Conservation (phyloP, 2,113 vertebrate species). For the Zapus hudsonius region DNA sequence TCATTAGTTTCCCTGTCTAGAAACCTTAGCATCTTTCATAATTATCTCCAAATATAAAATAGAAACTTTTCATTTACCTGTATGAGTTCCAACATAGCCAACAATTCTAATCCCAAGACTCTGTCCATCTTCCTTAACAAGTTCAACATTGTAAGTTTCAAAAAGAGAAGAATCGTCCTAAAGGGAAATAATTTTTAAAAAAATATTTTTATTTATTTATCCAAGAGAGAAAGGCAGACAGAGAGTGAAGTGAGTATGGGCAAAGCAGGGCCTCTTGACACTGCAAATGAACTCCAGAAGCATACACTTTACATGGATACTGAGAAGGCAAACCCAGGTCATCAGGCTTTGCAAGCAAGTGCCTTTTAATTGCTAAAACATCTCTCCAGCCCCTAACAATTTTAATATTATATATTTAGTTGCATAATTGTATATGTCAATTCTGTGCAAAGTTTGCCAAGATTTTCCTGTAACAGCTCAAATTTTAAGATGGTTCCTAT, state of each 20-base stretch:
- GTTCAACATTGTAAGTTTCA: conserved; percentile 92
- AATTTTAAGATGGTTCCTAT: background rate
- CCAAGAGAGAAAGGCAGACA: too few relatives aligned
- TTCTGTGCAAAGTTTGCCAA: background rate
- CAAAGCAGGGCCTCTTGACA: too few relatives aligned
- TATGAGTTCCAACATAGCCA: conserved; percentile 89
- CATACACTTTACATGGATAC: too few relatives aligned
- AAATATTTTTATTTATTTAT: too few relatives aligned
- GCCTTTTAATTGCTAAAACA: too few relatives aligned
- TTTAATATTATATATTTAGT: background rate
- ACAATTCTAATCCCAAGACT: conserved; percentile 97
- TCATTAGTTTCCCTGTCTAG: conserved; percentile 57
- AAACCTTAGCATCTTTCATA: conserved; percentile 59
- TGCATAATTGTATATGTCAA: background rate
- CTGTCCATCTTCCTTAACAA: conserved; percentile 93
- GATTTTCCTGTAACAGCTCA: background rate
- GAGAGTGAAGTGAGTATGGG: too few relatives aligned
- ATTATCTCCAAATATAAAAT: conserved; percentile 58
- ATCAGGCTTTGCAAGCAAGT: too few relatives aligned
- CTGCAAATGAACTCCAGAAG: too few relatives aligned
- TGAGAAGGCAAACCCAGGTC: too few relatives aligned
- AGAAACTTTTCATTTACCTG: conserved; percentile 86
- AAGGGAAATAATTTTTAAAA: conserved; percentile 59
- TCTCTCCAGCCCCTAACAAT: too few relatives aligned
- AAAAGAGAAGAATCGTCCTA: conserved; percentile 88